Evolutionary conservation across 1,140 invertebrate species (phyloP).

Genomic region (Leptinotarsa texana): DNA sequence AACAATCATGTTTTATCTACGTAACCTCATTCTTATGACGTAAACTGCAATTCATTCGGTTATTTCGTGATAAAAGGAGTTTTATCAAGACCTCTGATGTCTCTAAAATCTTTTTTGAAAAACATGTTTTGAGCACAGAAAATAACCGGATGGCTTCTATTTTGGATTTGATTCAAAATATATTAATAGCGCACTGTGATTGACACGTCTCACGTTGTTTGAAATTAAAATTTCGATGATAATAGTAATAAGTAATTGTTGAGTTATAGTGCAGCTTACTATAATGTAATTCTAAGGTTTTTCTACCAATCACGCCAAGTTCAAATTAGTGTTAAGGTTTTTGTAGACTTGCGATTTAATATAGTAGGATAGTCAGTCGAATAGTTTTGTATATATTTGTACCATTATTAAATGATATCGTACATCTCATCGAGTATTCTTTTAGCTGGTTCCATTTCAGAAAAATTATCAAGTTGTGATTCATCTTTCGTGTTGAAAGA

Average conservation of each 20-base stretch:
- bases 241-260: constrained; percentile 5
- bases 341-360: not conserved
- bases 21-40: too few relatives aligned
- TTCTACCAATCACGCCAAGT: constrained; percentile 4
- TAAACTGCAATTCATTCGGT: too few relatives aligned
- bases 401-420: not conserved
- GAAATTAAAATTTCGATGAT: not conserved
- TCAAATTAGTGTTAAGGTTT: constrained; percentile 1
- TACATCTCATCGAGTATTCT: not conserved
- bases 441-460: not conserved
- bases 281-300: not conserved
- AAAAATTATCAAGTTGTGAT: not conserved
- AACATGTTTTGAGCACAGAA: too few relatives aligned
- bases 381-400: not conserved
- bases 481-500: not conserved
- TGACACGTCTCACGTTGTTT: not conserved
- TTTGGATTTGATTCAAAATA: not conserved
- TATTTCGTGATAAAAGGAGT: too few relatives aligned
- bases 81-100: too few relatives aligned
- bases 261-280: not conserved
- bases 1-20: too few relatives aligned
- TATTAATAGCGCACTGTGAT: not conserved
- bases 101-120: too few relatives aligned
- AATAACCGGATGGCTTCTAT: not conserved
- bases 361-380: not conserved